These are phyloP conservation scores for Dascyllus trimaculatus DNA, from an alignment of 2,113 vertebrate species.

Conservation along the genomic window DNA sequence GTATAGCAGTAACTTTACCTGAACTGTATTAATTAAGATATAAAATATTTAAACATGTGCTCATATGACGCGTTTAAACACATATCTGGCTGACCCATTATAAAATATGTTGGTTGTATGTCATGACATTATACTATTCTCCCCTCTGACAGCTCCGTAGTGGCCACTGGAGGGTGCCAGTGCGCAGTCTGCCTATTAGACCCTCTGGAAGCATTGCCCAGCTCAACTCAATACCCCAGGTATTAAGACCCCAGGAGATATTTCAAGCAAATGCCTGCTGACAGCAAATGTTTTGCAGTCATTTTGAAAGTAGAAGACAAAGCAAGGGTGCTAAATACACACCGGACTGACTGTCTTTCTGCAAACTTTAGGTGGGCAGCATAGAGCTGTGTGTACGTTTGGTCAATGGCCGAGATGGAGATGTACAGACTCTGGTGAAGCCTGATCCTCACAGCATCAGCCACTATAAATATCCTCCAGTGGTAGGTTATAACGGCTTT, in stretches of 20 bases:
- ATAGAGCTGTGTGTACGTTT: slow-evolving; percentile 85
- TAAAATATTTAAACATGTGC: background rate
- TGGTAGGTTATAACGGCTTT: slow-evolving; percentile 60
- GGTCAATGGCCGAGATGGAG: slow-evolving; percentile 83
- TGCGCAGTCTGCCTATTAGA: slow-evolving; percentile 74
- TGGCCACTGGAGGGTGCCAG: slow-evolving; percentile 84
- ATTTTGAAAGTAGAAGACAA: background rate
- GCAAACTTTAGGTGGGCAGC: slow-evolving; percentile 74
- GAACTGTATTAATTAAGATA: background rate
- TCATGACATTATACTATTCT: background rate
- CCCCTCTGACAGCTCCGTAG: slow-evolving; percentile 73
- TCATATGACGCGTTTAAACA: background rate
- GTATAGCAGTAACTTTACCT: no score
- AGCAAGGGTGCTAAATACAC: background rate
- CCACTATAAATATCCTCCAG: slow-evolving; percentile 79
- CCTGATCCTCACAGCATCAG: slow-evolving; percentile 69
- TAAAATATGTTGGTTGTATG: no score
- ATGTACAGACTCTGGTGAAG: slow-evolving; percentile 72
- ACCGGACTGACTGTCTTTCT: background rate
- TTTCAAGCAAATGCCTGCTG: no score
- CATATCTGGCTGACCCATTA: background rate
- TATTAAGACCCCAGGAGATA: slow-evolving; percentile 34
- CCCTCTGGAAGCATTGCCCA: slow-evolving; percentile 71
- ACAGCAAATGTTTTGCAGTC: no score
- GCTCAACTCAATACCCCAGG: slow-evolving; percentile 85